Base-by-base conservation (phyloP, 1,140 invertebrate genomes). In the Drosophila saltans region DNA sequence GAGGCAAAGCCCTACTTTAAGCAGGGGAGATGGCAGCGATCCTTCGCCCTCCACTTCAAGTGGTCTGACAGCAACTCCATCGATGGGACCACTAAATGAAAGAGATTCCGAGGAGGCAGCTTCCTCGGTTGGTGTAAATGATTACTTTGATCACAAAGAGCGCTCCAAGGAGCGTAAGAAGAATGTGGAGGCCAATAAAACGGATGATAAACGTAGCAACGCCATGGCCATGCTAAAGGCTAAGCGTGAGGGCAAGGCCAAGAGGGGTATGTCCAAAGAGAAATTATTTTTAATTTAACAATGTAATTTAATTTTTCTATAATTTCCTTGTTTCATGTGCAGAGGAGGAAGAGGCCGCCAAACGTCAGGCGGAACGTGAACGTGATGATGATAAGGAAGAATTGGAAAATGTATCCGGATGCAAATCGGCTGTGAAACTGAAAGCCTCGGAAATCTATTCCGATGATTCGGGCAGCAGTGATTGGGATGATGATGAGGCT, bases 391-490 rank as follows among this genome's bases (percentile, higher is more conserved):
- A 98, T 78, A 96, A 96, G 89, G 96, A 95, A 91, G 95, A 94
- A 83, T 93, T 95, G 43, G 88, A 85, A 56, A 82, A 91, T 45
- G 91, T 92, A 0, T 91, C 93, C 0, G 84, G 88, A 8, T 90
- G 90, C 36, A 92, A 92, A 68, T 91, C 91, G 1, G 77, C 90
- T 11, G 93, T 95, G 3, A 95, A 97, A 91, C 93, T 98, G 60
- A 98, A 98, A 93, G 97, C 97, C 0, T 98, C 97, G 0, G 98
- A 99, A 93, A 98, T 99, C 79, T 99, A 99, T 92, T 98, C 98
- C 0, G 98, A 99, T 92, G 98, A 98, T 75, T 98, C 97, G 75
- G 97, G 96, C 8, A 97, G 96, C 68, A 96, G 96, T 76, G 91
- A 92, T 39, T 91, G 90, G 88, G 83, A 89, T 45, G 91, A 92